These are phyloP conservation scores for Bubo scandiacus DNA, from an alignment of 2,113 vertebrate genomes.

Conservation along the genomic window DNA sequence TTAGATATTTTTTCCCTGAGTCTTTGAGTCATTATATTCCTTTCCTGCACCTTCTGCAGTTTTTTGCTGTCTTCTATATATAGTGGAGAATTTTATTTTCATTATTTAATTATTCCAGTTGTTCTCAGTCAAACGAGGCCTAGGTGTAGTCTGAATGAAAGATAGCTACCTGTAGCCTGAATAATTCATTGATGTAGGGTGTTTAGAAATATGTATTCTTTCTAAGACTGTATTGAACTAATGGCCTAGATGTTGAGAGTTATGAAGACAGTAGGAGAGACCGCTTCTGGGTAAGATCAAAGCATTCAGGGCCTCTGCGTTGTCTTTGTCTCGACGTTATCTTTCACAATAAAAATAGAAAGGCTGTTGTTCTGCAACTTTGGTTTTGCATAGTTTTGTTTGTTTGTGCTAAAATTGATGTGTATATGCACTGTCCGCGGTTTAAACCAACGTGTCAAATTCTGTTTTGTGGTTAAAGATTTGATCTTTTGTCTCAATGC, in stretches of 20 bases:
- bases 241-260: background rate
- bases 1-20: background rate
- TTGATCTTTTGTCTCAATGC: no score
- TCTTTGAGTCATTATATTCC: background rate
- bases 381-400: background rate
- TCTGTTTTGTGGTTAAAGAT: background rate
- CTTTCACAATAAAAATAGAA: background rate
- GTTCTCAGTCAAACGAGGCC: background rate
- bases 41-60: background rate
- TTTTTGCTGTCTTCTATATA: background rate
- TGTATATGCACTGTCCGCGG: background rate
- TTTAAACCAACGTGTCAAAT: background rate
- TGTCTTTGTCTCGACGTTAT: background rate
- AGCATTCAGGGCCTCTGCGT: background rate
- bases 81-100: background rate
- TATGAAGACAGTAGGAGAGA: background rate
- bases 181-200: background rate
- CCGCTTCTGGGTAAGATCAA: background rate
- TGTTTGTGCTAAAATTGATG: background rate
- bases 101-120: background rate
- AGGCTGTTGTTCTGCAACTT: background rate
- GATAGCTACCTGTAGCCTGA: rapidly evolving
- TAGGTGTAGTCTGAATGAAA: background rate
- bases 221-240: background rate
- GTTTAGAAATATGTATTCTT: background rate